Percentiles rank a stretch among this genome's conserved stretches.
phyloP scores from a whole-genome alignment of 2,113 vertebrate genomes.

The Tenrec ecaudatus region DNA sequence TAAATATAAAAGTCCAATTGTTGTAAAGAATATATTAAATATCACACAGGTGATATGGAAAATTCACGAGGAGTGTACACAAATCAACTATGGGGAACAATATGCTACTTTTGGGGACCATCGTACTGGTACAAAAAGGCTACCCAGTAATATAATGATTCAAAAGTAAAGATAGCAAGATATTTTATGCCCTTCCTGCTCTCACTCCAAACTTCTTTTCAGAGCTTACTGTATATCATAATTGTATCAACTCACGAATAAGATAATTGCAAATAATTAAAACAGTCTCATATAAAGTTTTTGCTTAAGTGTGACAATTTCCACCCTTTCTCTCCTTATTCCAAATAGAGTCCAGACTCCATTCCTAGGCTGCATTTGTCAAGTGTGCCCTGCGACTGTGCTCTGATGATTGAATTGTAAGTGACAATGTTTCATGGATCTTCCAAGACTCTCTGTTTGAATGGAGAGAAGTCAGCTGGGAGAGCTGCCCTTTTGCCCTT shows the following conservation, averaged over 20 bases:
- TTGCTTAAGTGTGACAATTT: neutral
- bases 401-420: neutral
- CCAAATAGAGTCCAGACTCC: neutral
- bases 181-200: neutral
- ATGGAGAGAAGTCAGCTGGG: neutral
- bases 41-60: neutral
- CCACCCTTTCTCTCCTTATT: neutral
- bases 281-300: neutral
- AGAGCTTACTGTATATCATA: neutral
- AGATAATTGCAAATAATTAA: neutral
- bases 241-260: neutral
- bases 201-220: neutral
- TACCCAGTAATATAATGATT: neutral
- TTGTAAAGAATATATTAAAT: conserved; percentile 8
- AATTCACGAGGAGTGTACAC: neutral
- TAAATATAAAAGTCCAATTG: conserved; percentile 23
- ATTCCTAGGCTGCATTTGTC: neutral
- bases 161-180: neutral
- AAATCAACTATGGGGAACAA: neutral
- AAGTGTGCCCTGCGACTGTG: neutral
- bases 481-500: neutral
- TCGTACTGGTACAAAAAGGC: neutral
- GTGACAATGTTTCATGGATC: neutral
- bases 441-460: neutral
- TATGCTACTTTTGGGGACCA: no score